Conservation (phyloP, 2,888 invertebrate species). For the Ceratothoa steindachneri region DNA sequence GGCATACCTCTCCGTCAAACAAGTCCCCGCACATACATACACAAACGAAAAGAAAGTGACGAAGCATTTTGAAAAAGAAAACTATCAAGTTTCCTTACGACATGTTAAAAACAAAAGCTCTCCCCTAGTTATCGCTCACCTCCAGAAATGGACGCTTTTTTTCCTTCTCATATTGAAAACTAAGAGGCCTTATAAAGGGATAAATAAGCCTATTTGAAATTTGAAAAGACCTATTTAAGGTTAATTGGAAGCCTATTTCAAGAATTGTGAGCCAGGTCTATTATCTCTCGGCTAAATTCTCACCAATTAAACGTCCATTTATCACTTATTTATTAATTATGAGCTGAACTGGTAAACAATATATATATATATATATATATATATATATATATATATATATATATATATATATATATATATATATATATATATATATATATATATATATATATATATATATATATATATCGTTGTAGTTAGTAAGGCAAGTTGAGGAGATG, state of each 20-base stretch:
- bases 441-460: constrained; percentile 4
- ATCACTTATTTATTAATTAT: neutral
- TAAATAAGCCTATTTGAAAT: neutral
- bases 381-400: constrained; percentile 10
- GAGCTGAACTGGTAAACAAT: neutral
- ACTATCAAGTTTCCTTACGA: neutral
- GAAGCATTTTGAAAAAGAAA: neutral
- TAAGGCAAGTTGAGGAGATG: too few relatives aligned
- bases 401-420: constrained; percentile 12
- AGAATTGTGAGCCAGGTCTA: neutral
- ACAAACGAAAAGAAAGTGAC: neutral
- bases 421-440: constrained; percentile 12
- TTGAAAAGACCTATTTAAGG: neutral
- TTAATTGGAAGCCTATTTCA: neutral
- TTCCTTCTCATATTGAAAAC: neutral
- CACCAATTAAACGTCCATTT: neutral
- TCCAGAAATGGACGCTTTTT: neutral
- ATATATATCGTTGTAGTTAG: neutral
- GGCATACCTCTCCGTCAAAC: neutral
- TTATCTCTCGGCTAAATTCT: neutral
- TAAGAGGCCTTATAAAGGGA: neutral
- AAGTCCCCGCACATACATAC: neutral
- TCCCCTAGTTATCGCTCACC: neutral
- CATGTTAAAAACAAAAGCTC: neutral
- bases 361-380: constrained; percentile 8